Evolutionary conservation across 1,140 invertebrate species (phyloP).

Genomic region (Octopus sinensis): DNA sequence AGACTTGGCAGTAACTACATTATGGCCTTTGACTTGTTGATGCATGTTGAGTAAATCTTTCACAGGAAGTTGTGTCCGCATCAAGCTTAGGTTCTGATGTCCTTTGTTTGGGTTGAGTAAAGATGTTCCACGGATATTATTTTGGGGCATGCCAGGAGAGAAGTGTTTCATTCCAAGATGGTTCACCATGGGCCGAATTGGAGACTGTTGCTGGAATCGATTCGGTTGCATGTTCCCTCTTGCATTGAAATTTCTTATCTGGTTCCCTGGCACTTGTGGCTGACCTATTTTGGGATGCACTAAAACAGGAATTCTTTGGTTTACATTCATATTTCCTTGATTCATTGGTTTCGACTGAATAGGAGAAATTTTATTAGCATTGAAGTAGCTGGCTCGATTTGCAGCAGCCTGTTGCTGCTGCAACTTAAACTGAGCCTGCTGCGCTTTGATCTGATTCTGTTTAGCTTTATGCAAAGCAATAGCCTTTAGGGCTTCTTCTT

Average conservation of each 20-base stretch:
- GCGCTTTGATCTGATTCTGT: not conserved
- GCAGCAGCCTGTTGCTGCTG: not conserved
- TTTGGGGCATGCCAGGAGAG: not conserved
- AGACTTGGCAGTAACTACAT: not conserved
- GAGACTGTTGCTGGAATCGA: not conserved
- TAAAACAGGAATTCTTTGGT: not conserved
- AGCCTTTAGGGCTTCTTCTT: not conserved
- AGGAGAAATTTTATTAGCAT: constrained; percentile 11
- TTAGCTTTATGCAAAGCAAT: not conserved
- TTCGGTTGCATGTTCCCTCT: not conserved
- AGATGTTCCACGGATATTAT: not conserved
- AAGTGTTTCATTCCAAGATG: not conserved
- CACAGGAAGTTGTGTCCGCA: not conserved
- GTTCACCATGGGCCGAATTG: not conserved
- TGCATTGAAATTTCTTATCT: not conserved
- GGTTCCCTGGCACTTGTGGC: not conserved
- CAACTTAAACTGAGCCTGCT: not conserved
- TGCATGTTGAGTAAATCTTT: not conserved
- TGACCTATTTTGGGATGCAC: constrained; percentile 1
- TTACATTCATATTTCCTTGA: not conserved
- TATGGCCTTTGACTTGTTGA: not conserved
- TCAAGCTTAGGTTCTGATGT: not conserved
- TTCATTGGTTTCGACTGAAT: constrained; percentile 8
- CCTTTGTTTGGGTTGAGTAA: not conserved
- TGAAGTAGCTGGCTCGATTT: not conserved